A percentile compares a stretch with the other conserved stretches of the same genome.
These are phyloP conservation scores for Antheraea assamensis DNA, from an alignment of 2,888 invertebrate species.

Conservation along the genomic window DNA sequence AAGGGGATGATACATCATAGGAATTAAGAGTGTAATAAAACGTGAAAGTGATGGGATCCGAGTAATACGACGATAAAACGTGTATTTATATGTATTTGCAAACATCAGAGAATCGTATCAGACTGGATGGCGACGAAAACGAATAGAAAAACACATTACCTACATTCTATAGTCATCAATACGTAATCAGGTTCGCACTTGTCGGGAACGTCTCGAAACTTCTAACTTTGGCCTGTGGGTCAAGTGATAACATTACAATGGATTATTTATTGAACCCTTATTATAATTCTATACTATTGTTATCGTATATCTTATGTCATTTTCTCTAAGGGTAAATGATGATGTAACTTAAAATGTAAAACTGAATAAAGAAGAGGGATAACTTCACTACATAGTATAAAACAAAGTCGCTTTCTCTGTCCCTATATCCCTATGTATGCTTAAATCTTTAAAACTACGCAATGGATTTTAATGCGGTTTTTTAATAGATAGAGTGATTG, in stretches of 20 bases:
- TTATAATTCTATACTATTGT: too few relatives aligned
- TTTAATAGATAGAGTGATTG: too few relatives aligned
- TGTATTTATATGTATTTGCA: conserved; percentile 14
- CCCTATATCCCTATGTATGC: too few relatives aligned
- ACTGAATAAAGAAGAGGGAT: too few relatives aligned
- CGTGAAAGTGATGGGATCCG: neutral
- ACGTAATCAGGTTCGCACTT: conserved; percentile 54
- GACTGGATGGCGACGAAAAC: conserved; percentile 40
- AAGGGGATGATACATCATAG: neutral
- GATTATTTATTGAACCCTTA: too few relatives aligned
- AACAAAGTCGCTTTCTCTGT: too few relatives aligned
- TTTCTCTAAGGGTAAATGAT: too few relatives aligned
- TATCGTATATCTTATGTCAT: too few relatives aligned
- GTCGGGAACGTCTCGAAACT: conserved; percentile 39
- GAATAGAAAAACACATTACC: conserved; percentile 48
- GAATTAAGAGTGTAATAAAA: neutral
- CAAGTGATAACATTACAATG: conserved; percentile 24
- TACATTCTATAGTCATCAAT: conserved; percentile 48
- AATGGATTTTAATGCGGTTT: too few relatives aligned
- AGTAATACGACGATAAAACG: conserved; percentile 15
- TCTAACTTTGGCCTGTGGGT: conserved; percentile 29
- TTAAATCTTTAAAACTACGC: too few relatives aligned
- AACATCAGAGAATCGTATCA: conserved; percentile 24
- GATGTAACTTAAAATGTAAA: too few relatives aligned
- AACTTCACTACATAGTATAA: too few relatives aligned